Base-by-base conservation (phyloP, 1,140 invertebrate genomes). In the Diprion similis region DNA sequence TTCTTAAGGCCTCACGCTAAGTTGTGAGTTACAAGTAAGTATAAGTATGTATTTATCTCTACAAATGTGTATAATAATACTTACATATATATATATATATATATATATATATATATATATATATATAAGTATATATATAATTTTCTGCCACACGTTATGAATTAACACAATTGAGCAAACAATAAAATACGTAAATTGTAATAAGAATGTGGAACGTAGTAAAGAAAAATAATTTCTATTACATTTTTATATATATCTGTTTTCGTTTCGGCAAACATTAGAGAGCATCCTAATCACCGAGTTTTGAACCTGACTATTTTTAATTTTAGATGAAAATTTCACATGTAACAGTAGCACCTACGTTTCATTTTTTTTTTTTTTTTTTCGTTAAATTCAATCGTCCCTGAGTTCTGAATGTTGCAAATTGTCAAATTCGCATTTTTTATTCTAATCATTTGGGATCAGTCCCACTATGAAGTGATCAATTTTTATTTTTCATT, bases 121-220 rank as follows among this genome's bases (percentile, higher is more conserved):
- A n/a, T n/a, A n/a, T n/a, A n/a, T n/a, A n/a, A n/a, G n/a, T n/a
- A 37, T 37, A 37, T 37, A 37, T 59, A 17, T 17, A 59, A 59
- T 59, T 59, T 59, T 59, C 51, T 59, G 51, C 51, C 51, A 59
- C 51, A 59, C 3, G 51, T 59, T 17, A 17, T 59, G 51, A 59
- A 59, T 37, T 17, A 59, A 59, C 51, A 17, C 51, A 59, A 59
- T 59, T 59, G 51, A 59, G 51, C 51, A 59, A 59, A 59, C 51
- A 59, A 59, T 59, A 17, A 59, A 59, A 59, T 59, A 59, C 51
- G 51, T 17, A 37, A 37, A 37, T 59, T 59, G 51, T 59, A 13
- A 9, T 59, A 15, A 59, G 11, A 11, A 59, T 59, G 11, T 59
- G 51, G n/a, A 59, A 59, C 4, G n/a, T 59, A 13, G 51, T 59